These are phyloP conservation scores for Gymnoscopelus microlampas DNA, from an alignment of 2,797 vertebrate species.

Conservation along the genomic window DNA sequence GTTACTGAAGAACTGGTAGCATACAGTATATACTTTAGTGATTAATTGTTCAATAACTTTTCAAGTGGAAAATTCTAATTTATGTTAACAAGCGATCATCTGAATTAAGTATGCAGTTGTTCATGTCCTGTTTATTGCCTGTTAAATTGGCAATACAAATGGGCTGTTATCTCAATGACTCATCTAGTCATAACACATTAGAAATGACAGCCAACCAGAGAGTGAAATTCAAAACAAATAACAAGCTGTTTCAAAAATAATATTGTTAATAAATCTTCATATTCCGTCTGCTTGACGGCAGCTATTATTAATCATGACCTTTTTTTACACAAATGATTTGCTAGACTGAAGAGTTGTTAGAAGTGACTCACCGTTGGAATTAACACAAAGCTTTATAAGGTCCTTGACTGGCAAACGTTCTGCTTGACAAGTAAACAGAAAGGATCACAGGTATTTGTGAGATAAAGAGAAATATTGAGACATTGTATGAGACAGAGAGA, in stretches of 20 bases:
- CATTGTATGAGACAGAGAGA: background rate
- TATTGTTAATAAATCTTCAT: constrained; percentile 22
- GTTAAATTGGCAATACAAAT: background rate
- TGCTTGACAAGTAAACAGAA: background rate
- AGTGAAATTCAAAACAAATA: constrained; percentile 14
- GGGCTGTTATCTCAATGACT: constrained; percentile 50
- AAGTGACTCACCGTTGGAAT: constrained; percentile 60
- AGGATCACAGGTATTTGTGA: background rate
- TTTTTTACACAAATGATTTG: constrained; percentile 30
- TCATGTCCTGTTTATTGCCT: background rate
- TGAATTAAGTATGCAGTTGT: too few species aligned
- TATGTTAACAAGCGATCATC: background rate
- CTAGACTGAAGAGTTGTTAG: constrained; percentile 45
- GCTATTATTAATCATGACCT: constrained; percentile 54
- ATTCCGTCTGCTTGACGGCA: constrained; percentile 21
- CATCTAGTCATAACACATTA: constrained; percentile 49
- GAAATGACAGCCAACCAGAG: constrained; percentile 22
- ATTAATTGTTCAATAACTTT: background rate
- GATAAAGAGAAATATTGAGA: constrained; percentile 21
- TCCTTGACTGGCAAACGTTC: background rate
- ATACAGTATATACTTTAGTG: too few species aligned
- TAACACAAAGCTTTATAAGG: constrained; percentile 22
- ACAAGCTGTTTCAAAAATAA: background rate
- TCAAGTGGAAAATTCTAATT: background rate
- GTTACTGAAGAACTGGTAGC: too few species aligned